Base-by-base conservation (phyloP, 2,888 invertebrate genomes). In the Microctonus brassicae region DNA sequence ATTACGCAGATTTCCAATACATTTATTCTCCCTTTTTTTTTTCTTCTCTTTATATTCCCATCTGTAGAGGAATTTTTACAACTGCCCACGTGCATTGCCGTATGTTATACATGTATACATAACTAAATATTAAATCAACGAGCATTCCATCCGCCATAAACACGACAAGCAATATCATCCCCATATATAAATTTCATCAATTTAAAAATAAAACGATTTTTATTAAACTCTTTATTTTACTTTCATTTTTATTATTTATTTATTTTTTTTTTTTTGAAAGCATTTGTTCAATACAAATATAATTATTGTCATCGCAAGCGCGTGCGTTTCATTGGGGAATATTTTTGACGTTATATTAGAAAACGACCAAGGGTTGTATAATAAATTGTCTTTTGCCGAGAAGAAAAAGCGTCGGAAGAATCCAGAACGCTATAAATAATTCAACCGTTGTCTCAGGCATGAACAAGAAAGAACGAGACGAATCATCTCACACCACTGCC, bases 1-100 rank as follows among this genome's bases (percentile, higher is more conserved):
- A 87, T 87, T 87, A 86, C 86, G 78, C 81, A 81, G 83, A 84
- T 86, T 87, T 86, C 80, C 83, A 83, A 84, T 86, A 82, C 77
- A 78, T 78, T n/a, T 33, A 78, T 78, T 10, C 17, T 78, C 77
- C 76, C 78, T 79, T 77, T 79, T 75, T 78, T 58, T 39, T 53
- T 57, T 53, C 61, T 62, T 53, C 63, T 53, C 61, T 62, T 64
- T 47, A 11, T 57, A 13, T 39, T 58, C n/a, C n/a, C 58, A 13
- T 42, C 29, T 34, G n/a, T 47, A 80, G 77, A 82, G 86, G 84
- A 84, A 85, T 86, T 85, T 84, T 82, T 84, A 84, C 84, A 79
- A 84, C 80, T 83, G 76, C 72, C 73, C 62, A 57, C 65, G 5
- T 39, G n/a, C 13, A 47, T 64, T 0, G 17, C 53, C 64, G 39